A percentile compares a stretch with the other conserved stretches of the same genome.
Conservation (phyloP, 1,140 invertebrate species). For the Cotesia typhae region DNA sequence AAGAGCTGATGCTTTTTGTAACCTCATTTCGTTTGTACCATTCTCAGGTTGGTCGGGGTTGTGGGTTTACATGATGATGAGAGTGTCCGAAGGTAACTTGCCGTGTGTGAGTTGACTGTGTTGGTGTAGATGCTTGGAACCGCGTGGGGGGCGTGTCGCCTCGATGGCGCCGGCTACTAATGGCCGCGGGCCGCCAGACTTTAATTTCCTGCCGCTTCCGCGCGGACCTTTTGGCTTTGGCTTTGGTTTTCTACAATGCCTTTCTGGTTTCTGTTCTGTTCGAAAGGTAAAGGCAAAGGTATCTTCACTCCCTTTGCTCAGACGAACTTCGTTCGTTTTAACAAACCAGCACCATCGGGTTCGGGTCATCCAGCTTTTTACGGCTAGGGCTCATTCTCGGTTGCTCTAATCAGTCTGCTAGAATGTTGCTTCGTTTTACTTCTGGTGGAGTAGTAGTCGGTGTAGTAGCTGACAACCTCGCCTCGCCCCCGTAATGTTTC, state of each 20-base stretch:
- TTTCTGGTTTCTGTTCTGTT: constrained; percentile 46
- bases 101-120: constrained; percentile 46
- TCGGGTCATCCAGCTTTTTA: neutral
- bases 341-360: constrained; percentile 23
- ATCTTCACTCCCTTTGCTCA: too few relatives aligned
- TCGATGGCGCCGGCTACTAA: constrained; percentile 67
- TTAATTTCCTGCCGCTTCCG: constrained; percentile 68
- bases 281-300: too few relatives aligned
- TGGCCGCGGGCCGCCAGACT: constrained; percentile 66
- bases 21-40: constrained; percentile 7
- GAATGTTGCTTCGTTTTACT: neutral
- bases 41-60: neutral
- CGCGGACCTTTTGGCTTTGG: constrained; percentile 64
- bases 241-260: constrained; percentile 63
- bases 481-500: constrained; percentile 25
- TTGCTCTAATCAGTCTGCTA: constrained; percentile 24
- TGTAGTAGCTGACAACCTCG: constrained; percentile 32
- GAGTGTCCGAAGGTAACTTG: constrained; percentile 23
- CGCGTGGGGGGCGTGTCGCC: constrained; percentile 65
- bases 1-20: neutral
- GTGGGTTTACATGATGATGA: constrained; percentile 38
- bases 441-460: neutral
- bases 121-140: constrained; percentile 47
- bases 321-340: constrained; percentile 35
- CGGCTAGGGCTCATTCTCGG: constrained; percentile 14